Evolutionary conservation across 2,888 invertebrate genomes (phyloP).

Genomic region (Philonicus albiceps): DNA sequence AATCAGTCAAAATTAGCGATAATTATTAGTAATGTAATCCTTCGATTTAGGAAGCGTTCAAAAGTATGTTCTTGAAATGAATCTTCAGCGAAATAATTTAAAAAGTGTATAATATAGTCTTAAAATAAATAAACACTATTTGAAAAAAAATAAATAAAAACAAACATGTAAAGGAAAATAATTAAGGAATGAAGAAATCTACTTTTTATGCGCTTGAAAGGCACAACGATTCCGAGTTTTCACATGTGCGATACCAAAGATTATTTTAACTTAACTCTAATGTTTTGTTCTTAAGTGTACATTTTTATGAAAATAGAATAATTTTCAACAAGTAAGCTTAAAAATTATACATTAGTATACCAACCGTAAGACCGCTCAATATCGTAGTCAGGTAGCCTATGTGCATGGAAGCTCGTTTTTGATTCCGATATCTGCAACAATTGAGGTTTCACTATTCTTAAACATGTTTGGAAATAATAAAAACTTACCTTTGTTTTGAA

Average conservation of each 20-base stretch:
- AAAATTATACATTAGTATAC: constrained; percentile 42
- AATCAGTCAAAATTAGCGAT: too few relatives aligned
- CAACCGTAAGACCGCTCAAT: constrained; percentile 63
- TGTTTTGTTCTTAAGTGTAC: not conserved
- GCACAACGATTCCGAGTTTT: not conserved
- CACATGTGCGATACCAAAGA: not conserved
- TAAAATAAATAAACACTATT: not conserved
- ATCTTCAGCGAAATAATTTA: not conserved
- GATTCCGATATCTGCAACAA: constrained; percentile 55
- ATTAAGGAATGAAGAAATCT: not conserved
- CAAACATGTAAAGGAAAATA: not conserved
- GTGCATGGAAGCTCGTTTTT: constrained; percentile 58
- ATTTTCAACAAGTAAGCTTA: not conserved
- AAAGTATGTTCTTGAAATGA: not conserved
- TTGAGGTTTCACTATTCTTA: constrained; percentile 1
- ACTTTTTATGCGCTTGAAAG: not conserved
- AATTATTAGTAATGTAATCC: not conserved
- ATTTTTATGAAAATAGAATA: not conserved
- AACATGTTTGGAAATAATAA: not conserved
- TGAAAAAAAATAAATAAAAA: not conserved
- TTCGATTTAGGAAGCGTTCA: not conserved
- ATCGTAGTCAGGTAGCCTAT: constrained; percentile 65
- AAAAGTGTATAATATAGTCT: not conserved
- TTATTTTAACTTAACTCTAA: not conserved
- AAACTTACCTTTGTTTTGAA: constrained; percentile 62